phyloP scores from a whole-genome alignment of 2,797 vertebrate species.

The Otolemur crassicaudatus region DNA sequence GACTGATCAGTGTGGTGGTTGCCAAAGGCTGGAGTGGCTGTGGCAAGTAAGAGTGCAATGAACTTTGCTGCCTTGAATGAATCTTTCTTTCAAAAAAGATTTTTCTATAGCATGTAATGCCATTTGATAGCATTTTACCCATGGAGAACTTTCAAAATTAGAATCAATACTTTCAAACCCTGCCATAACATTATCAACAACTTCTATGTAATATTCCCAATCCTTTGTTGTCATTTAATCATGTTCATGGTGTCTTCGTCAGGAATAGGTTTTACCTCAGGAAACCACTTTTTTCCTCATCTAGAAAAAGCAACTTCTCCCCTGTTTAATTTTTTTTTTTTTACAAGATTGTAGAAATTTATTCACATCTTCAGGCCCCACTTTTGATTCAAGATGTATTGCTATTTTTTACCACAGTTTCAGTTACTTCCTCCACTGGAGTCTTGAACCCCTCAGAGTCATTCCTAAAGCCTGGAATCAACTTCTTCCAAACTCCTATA shows the following conservation, averaged over 20 bases:
- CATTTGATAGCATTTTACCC: not conserved
- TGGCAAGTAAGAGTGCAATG: not conserved
- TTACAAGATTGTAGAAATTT: not conserved
- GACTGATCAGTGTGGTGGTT: not conserved
- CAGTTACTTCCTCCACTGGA: not conserved
- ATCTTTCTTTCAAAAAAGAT: not conserved
- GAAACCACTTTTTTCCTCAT: not conserved
- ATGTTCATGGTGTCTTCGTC: not conserved
- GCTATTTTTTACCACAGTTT: not conserved
- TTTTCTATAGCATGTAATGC: not conserved
- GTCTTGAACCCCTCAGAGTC: not conserved
- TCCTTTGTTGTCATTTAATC: not conserved
- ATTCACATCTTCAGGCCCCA: not conserved
- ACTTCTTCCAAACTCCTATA: not conserved
- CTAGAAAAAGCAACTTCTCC: not conserved
- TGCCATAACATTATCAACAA: not conserved
- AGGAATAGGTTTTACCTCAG: not conserved
- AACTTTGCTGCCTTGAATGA: not conserved
- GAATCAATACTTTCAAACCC: not conserved
- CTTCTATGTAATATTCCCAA: not conserved
- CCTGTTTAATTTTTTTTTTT: not conserved
- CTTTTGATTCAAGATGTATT: not conserved
- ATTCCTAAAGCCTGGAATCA: not conserved
- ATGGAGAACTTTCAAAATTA: not conserved
- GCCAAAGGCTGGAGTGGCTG: not conserved